phyloP scores from a whole-genome alignment of 2,797 vertebrate species.

The Lutjanus campechanus region DNA sequence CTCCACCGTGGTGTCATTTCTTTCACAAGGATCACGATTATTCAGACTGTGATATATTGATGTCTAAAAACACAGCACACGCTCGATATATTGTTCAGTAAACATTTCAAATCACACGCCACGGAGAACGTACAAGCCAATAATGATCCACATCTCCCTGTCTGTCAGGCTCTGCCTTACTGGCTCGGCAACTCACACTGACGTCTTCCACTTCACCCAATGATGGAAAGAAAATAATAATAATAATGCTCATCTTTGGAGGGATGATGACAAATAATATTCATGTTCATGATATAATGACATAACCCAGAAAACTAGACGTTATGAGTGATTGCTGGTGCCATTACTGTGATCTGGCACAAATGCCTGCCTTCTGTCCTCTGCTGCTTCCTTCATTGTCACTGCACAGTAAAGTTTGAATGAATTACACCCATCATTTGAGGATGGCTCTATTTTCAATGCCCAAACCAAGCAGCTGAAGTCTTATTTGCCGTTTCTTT shows the following conservation, averaged over 20 bases:
- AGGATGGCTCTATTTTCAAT: neutral
- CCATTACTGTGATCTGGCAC: neutral
- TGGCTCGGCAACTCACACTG: neutral
- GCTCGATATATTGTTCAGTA: neutral
- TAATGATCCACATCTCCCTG: neutral
- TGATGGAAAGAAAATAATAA: neutral
- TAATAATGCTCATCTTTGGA: neutral
- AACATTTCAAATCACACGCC: neutral
- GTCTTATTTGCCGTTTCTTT: neutral
- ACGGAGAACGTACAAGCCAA: neutral
- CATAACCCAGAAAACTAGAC: neutral
- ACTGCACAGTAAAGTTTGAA: neutral
- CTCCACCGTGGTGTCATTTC: neutral
- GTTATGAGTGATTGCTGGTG: neutral
- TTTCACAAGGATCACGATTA: neutral
- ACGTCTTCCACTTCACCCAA: neutral
- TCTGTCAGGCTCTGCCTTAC: neutral
- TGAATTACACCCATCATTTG: neutral
- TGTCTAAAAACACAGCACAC: constrained; percentile 1
- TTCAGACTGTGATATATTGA: neutral
- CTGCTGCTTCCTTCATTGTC: constrained; percentile 6
- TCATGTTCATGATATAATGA: neutral
- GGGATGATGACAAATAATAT: neutral
- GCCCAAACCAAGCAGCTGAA: constrained; percentile 2
- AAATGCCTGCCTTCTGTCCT: neutral